Percentiles rank a stretch among this genome's conserved stretches.
Conservation (phyloP, 2,888 invertebrate species). For the Operophtera brumata region DNA sequence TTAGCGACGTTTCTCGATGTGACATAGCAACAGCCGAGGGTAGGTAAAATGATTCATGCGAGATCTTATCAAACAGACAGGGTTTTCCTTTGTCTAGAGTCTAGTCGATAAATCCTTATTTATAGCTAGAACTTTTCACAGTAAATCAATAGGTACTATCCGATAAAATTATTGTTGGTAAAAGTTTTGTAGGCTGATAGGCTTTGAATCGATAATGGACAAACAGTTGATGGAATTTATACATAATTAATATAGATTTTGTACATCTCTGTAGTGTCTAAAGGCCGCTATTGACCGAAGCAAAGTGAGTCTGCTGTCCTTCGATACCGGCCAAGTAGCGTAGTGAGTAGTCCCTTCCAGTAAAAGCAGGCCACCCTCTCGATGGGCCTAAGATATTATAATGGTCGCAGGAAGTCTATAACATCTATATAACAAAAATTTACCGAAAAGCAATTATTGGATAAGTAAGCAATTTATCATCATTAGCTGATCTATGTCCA, state of each 20-base stretch:
- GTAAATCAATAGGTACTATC: conserved; percentile 10
- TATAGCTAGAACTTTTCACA: conserved; percentile 4
- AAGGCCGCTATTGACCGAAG: not conserved
- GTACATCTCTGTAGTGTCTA: not conserved
- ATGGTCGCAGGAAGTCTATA: too few relatives aligned
- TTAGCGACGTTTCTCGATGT: not conserved
- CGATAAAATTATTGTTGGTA: conserved; percentile 4
- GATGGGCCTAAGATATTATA: too few relatives aligned
- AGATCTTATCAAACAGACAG: conserved; percentile 19
- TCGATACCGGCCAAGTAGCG: too few relatives aligned
- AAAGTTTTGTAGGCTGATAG: not conserved
- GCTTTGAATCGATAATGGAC: not conserved
- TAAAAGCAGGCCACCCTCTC: too few relatives aligned
- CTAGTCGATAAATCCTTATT: conserved; percentile 20
- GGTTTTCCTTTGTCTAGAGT: conserved; percentile 12
- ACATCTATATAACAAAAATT: too few relatives aligned
- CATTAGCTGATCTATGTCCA: too few relatives aligned
- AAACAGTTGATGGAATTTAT: not conserved
- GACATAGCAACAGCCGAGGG: not conserved
- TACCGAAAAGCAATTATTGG: too few relatives aligned
- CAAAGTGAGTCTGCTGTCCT: too few relatives aligned
- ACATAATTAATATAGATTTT: not conserved
- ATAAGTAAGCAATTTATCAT: too few relatives aligned
- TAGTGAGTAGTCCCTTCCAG: too few relatives aligned
- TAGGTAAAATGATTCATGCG: conserved; percentile 17